Base-by-base conservation (phyloP, 2,888 invertebrate species). In the Drosophila mettleri region DNA sequence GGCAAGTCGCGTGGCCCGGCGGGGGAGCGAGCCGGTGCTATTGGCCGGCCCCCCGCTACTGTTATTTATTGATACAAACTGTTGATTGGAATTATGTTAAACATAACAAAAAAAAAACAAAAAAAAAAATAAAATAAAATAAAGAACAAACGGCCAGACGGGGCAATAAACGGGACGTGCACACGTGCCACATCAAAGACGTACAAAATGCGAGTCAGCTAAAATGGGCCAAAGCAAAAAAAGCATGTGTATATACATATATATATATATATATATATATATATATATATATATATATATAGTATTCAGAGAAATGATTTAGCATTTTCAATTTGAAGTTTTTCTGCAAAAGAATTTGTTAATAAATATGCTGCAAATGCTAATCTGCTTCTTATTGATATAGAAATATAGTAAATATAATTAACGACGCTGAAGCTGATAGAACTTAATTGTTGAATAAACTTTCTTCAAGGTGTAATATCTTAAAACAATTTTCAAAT, bases 81-180 rank as follows among this genome's bases (percentile, higher is more conserved):
- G 80, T 80, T 83, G 78, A 81, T 77, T 86, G 86, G 67, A 77
- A 83, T 83, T 74, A 83, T 69, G 68, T 60, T 48, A 52, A 57
- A 38, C 67, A 67, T 52, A 68, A 78, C 57, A 65, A 52, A 49
- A 60, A 64, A 58, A 55, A 53, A 63, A 51, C 55, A 60, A 64
- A 58, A 55, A 53, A 63, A 51, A 52, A 52, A 57, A 38, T 65
- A 67, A 49, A 68, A 78, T 54, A 65, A 52, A 49, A 60, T 62
- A 58, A 55, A 53, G 61, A 51, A 52, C 74, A 65, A 49, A 52
- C 48, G 14, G 52, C 51, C 45, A 65, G 58, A 58, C 18, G 14
- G 39, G 12, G 24, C 43, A 58, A 69, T 65, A 58, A 62, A 69
- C 62, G 60, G 60, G 45, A 24, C 49, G 45, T 60, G 61, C 53